Conservation (phyloP, 2,797 vertebrate species). For the Emydoidea blandingii region DNA sequence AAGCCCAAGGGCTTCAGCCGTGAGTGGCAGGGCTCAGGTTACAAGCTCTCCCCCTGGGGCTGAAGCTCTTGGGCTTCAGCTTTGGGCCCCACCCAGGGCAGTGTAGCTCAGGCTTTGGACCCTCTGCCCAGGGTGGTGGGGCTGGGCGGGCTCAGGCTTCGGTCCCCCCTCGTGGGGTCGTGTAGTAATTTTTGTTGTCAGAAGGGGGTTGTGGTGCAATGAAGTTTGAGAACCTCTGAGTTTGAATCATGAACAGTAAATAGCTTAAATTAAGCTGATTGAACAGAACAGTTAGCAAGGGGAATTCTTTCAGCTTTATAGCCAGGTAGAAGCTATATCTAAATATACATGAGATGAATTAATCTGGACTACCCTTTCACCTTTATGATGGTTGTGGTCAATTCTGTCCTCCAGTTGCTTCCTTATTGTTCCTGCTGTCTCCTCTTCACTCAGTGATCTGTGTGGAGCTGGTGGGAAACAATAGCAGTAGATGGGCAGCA, state of each 20-base stretch:
- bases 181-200: too few species aligned
- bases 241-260: background rate
- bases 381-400: background rate
- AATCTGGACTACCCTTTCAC: background rate
- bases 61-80: too few species aligned
- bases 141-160: too few species aligned
- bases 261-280: background rate
- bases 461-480: background rate
- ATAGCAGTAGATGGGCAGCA: background rate
- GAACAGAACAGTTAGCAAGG: background rate
- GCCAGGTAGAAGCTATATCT: background rate
- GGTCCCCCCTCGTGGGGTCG: too few species aligned
- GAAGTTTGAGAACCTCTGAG: too few species aligned
- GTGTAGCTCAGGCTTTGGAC: too few species aligned
- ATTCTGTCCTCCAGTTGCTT: background rate
- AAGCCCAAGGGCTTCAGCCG: too few species aligned
- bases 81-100: too few species aligned
- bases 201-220: too few species aligned
- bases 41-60: too few species aligned
- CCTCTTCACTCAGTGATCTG: background rate
- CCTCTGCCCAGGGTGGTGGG: too few species aligned
- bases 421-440: background rate
- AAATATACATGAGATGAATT: background rate
- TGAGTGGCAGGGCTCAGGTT: too few species aligned
- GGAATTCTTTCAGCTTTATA: background rate